These are phyloP conservation scores for Oncorhynchus nerka DNA, from an alignment of 2,113 vertebrate genomes.

Conservation along the genomic window DNA sequence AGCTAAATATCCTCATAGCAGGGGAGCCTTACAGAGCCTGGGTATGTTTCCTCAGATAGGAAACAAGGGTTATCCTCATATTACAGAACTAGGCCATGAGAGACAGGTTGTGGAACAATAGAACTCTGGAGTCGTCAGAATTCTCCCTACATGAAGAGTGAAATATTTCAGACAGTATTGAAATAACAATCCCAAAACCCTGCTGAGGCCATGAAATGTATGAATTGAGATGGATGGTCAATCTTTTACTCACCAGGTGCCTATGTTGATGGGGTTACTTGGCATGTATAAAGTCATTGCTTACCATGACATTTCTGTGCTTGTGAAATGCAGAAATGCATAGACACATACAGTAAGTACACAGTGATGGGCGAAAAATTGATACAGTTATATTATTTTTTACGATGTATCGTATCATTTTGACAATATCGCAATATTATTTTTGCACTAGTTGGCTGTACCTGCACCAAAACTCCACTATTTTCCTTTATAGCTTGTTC, in stretches of 20 bases:
- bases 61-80: neutral
- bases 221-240: constrained; percentile 2
- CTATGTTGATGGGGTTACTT: neutral
- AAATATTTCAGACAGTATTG: neutral
- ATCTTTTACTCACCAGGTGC: neutral
- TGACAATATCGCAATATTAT: too few relatives aligned
- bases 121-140: neutral
- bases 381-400: too few relatives aligned
- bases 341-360: too few relatives aligned
- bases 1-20: too few relatives aligned
- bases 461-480: too few relatives aligned
- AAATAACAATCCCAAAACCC: neutral
- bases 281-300: neutral
- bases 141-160: neutral
- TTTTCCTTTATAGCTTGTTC: too few relatives aligned
- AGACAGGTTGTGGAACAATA: neutral
- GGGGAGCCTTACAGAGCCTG: too few relatives aligned
- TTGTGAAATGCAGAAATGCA: too few relatives aligned
- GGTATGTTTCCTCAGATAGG: neutral
- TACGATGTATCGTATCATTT: too few relatives aligned
- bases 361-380: too few relatives aligned
- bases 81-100: neutral
- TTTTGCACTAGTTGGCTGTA: too few relatives aligned
- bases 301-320: neutral
- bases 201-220: neutral